Conservation (phyloP, 2,797 vertebrate species). For the Champsocephalus esox region DNA sequence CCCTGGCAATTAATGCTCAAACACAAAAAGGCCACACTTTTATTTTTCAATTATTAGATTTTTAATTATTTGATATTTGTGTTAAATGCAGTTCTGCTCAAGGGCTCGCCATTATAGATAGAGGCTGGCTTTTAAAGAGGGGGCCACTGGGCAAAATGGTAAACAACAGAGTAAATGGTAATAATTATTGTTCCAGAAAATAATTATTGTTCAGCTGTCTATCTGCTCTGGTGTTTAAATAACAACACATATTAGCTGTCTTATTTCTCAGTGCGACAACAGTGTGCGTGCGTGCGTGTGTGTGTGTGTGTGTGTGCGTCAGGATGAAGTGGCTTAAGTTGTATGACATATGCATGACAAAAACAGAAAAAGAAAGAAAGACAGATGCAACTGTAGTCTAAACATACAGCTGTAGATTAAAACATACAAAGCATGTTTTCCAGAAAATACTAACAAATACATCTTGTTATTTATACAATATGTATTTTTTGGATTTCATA, state of each 20-base stretch:
- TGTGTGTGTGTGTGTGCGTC: not conserved
- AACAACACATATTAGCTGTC: conserved; percentile 73
- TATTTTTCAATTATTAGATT: conserved; percentile 78
- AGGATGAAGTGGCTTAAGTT: conserved; percentile 41
- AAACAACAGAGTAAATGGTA: conserved; percentile 82
- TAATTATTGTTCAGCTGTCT: conserved; percentile 83
- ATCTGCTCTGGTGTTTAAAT: conserved; percentile 82
- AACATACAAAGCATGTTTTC: conserved; percentile 13
- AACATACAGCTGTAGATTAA: conserved; percentile 12
- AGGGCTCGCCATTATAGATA: conserved; percentile 75
- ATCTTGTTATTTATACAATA: not conserved
- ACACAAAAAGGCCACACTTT: conserved; percentile 54
- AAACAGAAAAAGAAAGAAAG: conserved; percentile 27
- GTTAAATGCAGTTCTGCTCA: conserved; percentile 72
- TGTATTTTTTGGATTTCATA: conserved; percentile 2
- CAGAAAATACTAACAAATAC: conserved; percentile 13
- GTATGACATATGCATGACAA: conserved; percentile 51
- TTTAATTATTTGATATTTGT: conserved; percentile 82
- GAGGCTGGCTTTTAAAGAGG: conserved; percentile 72
- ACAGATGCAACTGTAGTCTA: not conserved
- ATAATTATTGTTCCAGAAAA: conserved; percentile 83
- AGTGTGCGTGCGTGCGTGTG: conserved; percentile 23
- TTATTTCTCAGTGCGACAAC: conserved; percentile 24
- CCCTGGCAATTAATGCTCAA: conserved; percentile 61
- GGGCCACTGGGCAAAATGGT: conserved; percentile 76